These are phyloP conservation scores for Salpingus planirostris DNA, from an alignment of 2,888 invertebrate genomes.

Conservation along the genomic window DNA sequence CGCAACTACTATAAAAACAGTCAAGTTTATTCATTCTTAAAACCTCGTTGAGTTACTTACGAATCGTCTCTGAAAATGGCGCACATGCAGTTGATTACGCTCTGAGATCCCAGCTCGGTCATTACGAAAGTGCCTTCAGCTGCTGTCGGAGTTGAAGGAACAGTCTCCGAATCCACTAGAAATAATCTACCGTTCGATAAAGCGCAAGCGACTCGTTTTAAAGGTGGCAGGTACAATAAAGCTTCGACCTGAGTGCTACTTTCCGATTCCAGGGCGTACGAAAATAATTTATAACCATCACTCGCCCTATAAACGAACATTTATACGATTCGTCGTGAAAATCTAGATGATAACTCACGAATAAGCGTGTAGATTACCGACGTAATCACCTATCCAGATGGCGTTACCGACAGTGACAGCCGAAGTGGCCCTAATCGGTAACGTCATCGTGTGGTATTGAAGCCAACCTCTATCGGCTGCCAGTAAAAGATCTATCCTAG, in stretches of 20 bases:
- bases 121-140: conserved; percentile 70
- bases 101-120: conserved; percentile 65
- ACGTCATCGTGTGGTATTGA: conserved; percentile 51
- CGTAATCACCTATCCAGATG: conserved; percentile 86
- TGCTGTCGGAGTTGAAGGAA: conserved; percentile 51
- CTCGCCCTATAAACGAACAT: conserved; percentile 38
- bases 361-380: conserved; percentile 78
- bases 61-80: conserved; percentile 44
- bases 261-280: conserved; percentile 59
- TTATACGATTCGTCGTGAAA: background rate
- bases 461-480: conserved; percentile 49
- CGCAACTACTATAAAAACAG: conserved; percentile 47
- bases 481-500: conserved; percentile 53
- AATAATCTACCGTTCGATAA: conserved; percentile 70
- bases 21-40: conserved; percentile 9
- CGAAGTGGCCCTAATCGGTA: conserved; percentile 55
- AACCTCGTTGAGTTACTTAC: conserved; percentile 26
- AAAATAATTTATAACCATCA: conserved; percentile 51
- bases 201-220: conserved; percentile 73
- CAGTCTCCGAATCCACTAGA: conserved; percentile 55
- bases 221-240: conserved; percentile 54
- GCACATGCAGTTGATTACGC: conserved; percentile 59
- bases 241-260: conserved; percentile 59
- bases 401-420: conserved; percentile 66
- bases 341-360: conserved; percentile 42